Conservation (phyloP, 1,140 invertebrate species). For the Harlomillsia oculata region DNA sequence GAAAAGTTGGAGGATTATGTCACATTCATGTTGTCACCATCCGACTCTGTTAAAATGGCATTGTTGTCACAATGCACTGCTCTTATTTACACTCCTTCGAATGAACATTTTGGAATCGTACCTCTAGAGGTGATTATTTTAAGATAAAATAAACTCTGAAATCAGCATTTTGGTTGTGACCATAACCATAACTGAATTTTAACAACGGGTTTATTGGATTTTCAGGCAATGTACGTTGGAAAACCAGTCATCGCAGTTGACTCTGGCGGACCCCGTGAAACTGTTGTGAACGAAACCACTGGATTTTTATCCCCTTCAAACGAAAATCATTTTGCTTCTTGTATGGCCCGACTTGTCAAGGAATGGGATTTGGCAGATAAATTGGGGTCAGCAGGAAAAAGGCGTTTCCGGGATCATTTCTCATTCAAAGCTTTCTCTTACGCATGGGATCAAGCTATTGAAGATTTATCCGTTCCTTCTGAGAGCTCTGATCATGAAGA, state of each 20-base stretch:
- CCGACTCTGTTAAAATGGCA: constrained; percentile 70
- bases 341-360: constrained; percentile 62
- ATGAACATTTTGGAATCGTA: constrained; percentile 99
- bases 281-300: constrained; percentile 73
- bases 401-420: constrained; percentile 64
- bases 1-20: constrained; percentile 63
- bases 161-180: not conserved
- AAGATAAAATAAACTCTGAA: no score
- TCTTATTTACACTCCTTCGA: constrained; percentile 88
- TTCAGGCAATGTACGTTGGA: constrained; percentile 76
- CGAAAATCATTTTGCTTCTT: constrained; percentile 60
- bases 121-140: constrained; percentile 71
- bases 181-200: not conserved
- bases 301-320: constrained; percentile 73
- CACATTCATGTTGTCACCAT: constrained; percentile 75
- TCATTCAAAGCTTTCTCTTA: constrained; percentile 64
- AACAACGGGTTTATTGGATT: not conserved
- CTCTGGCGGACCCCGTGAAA: constrained; percentile 91
- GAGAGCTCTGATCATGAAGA: not conserved
- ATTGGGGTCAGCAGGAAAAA: constrained; percentile 59
- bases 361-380: constrained; percentile 45
- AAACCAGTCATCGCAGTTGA: constrained; percentile 92
- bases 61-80: constrained; percentile 63
- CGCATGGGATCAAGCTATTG: constrained; percentile 21
- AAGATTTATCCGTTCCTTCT: not conserved